Conservation (phyloP, 2,797 vertebrate genomes). For the Bradypodion ventrale region DNA sequence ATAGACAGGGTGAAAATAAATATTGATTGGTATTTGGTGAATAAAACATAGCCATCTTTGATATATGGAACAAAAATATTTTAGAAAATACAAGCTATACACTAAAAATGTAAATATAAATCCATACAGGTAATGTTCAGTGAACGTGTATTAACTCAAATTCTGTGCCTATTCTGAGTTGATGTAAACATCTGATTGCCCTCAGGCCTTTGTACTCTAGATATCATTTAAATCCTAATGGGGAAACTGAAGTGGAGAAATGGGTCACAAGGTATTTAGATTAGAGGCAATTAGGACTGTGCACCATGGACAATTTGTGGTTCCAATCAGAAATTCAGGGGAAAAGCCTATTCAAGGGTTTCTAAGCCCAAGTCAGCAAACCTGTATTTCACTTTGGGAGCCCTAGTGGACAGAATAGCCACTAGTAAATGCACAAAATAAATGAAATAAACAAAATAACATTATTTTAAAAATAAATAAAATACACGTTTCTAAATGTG, state of each 20-base stretch:
- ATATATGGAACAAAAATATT: constrained; percentile 15
- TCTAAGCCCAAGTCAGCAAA: too few relatives aligned
- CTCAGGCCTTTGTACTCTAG: background rate
- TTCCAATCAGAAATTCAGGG: background rate
- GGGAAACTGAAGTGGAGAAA: too few relatives aligned
- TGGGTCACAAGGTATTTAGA: too few relatives aligned
- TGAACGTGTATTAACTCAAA: background rate
- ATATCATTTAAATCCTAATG: background rate
- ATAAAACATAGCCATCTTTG: background rate
- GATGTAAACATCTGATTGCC: background rate
- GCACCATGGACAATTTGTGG: background rate
- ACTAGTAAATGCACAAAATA: too few relatives aligned
- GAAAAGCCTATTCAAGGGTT: background rate
- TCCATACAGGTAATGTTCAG: background rate
- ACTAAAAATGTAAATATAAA: background rate
- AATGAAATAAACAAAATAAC: too few relatives aligned
- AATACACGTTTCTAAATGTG: too few relatives aligned
- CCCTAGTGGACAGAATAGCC: too few relatives aligned
- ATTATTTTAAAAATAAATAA: too few relatives aligned
- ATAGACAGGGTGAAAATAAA: constrained; percentile 3
- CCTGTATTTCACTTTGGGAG: too few relatives aligned
- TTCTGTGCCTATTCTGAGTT: background rate
- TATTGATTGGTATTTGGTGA: background rate
- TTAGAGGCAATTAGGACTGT: background rate
- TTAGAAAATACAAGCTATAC: background rate